These are phyloP conservation scores for Knipowitschia caucasica DNA, from an alignment of 2,797 vertebrate species.

Conservation along the genomic window DNA sequence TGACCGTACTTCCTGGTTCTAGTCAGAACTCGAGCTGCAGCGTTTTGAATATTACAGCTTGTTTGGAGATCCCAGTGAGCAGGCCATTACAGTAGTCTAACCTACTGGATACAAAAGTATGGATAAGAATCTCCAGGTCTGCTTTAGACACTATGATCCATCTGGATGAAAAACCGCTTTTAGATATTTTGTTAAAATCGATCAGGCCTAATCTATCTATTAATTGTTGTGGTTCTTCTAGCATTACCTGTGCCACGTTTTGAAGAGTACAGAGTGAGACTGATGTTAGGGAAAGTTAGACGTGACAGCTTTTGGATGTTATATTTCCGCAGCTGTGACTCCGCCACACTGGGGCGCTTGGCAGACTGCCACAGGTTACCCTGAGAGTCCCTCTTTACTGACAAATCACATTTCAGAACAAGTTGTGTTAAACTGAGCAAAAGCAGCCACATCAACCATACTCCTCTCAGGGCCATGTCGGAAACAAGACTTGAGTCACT, in stretches of 20 bases:
- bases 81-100: too few species aligned
- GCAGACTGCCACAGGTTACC: slow-evolving; percentile 42
- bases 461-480: slow-evolving; percentile 20
- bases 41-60: too few species aligned
- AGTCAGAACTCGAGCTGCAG: too few species aligned
- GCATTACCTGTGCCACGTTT: not conserved
- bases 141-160: too few species aligned
- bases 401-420: slow-evolving; percentile 38
- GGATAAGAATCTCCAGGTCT: too few species aligned
- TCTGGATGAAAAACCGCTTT: too few species aligned
- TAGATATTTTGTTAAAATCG: too few species aligned
- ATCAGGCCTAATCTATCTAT: not conserved
- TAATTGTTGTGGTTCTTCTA: not conserved
- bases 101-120: too few species aligned
- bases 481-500: slow-evolving; percentile 12
- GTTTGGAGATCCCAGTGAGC: too few species aligned
- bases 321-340: slow-evolving; percentile 36
- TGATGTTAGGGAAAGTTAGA: slow-evolving; percentile 20
- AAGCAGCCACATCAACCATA: slow-evolving; percentile 23
- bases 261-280: not conserved
- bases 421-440: slow-evolving; percentile 36
- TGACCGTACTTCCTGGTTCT: too few species aligned
- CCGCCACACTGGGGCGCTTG: slow-evolving; percentile 23
- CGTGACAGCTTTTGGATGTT: slow-evolving; percentile 21
- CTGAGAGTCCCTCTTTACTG: slow-evolving; percentile 41